Base-by-base conservation (phyloP, 2,888 invertebrate species). In the Heteromurus nitidus region DNA sequence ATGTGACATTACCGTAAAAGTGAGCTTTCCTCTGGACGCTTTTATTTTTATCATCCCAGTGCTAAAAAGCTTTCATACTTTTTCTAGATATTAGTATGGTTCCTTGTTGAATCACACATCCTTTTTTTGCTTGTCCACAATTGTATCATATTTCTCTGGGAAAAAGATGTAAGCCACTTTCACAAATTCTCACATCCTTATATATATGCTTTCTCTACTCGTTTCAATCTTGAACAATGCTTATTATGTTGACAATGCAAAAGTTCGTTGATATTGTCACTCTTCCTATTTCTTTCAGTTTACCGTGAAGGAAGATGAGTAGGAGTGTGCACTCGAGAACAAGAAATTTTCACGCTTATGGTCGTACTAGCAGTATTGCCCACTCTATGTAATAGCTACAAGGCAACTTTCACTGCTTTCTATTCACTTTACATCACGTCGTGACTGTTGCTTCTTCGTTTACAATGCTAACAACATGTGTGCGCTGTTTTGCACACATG, bases 131-230 rank as follows among this genome's bases (percentile, higher is more conserved):
- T 2, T 13, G 55, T 7, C 26, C 3, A 1, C 1, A n/a, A 31
- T 60, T 60, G 1, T 30, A n/a, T 60, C 60, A 28, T 60, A 28
- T 30, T n/a, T 30, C 30, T 31, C 18, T n/a, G 30, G 31, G 31
- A 30, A 55, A 55, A 60, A 47, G n/a, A 30, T 16, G 20, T 3
- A 44, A 64, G 24, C 30, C 18, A 42, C 24, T 68, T 68, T 26
- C 60, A 62, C 68, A 76, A 68, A 68, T 76, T 76, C 62, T 76
- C 68, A 62, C 76, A 62, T 76, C 68, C 55, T 67, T 68, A 76
- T 68, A 70, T 77, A n/a, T n/a, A n/a, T n/a, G n/a, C n/a, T 70
- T 64, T 55, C 60, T 18, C 28, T 47, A 53, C 70, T 77, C 55
- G 47, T 69, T 77, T 36, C 68, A 60, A 42, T 68, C 53, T 7